These are phyloP conservation scores for Rhodophaea formosa DNA, from an alignment of 2,888 invertebrate species.

Conservation along the genomic window DNA sequence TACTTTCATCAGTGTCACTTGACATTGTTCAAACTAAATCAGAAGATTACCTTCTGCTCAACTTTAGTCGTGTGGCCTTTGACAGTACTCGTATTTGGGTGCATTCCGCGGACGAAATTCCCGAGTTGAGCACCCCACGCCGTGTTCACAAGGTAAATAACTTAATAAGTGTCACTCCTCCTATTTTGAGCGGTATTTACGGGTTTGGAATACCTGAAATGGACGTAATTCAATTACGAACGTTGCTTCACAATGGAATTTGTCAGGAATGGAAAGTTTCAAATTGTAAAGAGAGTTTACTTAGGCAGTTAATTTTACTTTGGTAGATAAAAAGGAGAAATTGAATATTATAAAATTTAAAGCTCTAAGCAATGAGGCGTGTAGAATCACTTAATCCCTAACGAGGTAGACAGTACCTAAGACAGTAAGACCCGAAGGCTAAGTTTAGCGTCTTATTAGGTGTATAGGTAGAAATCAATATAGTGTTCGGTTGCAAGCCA, in stretches of 20 bases:
- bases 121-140: slow-evolving; percentile 36
- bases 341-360: too few species aligned
- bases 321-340: too few species aligned
- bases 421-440: too few species aligned
- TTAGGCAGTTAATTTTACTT: too few species aligned
- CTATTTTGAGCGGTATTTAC: slow-evolving; percentile 27
- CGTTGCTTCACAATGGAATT: not conserved
- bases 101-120: slow-evolving; percentile 65
- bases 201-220: slow-evolving; percentile 16
- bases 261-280: not conserved
- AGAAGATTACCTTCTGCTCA: not conserved
- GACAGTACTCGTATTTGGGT: slow-evolving; percentile 50
- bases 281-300: not conserved
- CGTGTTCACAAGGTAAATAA: slow-evolving; percentile 53
- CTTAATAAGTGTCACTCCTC: slow-evolving; percentile 56
- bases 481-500: too few species aligned
- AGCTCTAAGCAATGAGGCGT: too few species aligned
- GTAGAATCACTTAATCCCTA: too few species aligned
- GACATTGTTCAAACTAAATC: not conserved
- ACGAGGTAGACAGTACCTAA: too few species aligned
- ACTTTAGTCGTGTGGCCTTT: slow-evolving; percentile 35
- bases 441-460: too few species aligned
- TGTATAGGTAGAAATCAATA: too few species aligned
- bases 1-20: too few species aligned
- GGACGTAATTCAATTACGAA: slow-evolving; percentile 8